Conservation (phyloP, 2,888 invertebrate species). For the Aquatica leii region DNA sequence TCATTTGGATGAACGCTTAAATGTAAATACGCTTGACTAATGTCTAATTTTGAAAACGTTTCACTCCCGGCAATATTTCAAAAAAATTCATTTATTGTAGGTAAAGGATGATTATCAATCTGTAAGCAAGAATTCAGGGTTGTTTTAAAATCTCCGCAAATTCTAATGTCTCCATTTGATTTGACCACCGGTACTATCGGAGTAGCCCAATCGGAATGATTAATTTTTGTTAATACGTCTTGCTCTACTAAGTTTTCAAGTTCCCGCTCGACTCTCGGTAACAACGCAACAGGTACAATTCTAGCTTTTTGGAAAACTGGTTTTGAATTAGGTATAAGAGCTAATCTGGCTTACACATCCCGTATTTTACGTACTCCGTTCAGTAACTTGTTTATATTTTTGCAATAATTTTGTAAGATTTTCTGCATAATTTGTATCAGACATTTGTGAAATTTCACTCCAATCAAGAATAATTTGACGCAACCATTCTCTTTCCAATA, state of each 20-base stretch:
- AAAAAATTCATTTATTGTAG: background rate
- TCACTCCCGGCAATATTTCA: background rate
- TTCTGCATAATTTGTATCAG: too few relatives aligned
- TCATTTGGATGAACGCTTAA: too few relatives aligned
- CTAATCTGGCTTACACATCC: background rate
- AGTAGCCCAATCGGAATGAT: background rate
- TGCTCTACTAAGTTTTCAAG: background rate
- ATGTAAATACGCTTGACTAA: conserved; percentile 15
- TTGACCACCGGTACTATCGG: conserved; percentile 7
- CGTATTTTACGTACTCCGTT: too few relatives aligned
- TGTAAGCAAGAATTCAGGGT: conserved; percentile 8
- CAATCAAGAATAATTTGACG: background rate
- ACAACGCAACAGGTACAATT: background rate
- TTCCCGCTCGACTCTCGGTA: background rate
- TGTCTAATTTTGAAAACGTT: conserved; percentile 4
- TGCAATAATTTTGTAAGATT: background rate
- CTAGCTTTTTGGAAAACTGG: background rate
- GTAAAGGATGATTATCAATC: conserved; percentile 14
- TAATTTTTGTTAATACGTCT: background rate
- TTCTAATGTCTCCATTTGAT: background rate
- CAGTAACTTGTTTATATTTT: background rate
- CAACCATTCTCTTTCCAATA: background rate
- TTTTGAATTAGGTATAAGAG: background rate
- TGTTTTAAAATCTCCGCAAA: background rate
- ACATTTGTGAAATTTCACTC: background rate